Evolutionary conservation across 2,888 invertebrate species (phyloP).

Genomic region (Euzophera pinguis): DNA sequence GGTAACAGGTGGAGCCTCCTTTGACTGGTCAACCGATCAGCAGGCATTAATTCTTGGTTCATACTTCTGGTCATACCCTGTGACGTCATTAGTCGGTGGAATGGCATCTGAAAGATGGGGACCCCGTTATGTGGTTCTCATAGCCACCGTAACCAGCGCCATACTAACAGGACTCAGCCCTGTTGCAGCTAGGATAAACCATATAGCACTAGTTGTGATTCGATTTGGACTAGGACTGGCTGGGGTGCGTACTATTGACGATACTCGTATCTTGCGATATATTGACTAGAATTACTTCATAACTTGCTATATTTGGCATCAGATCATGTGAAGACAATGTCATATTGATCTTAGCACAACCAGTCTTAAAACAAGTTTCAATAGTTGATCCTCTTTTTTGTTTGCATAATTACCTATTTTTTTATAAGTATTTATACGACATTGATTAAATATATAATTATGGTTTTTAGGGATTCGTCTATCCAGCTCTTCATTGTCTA

Average conservation of each 20-base stretch:
- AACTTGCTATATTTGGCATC: conserved; percentile 1
- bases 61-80: conserved; percentile 85
- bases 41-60: conserved; percentile 83
- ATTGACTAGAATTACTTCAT: background rate
- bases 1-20: conserved; percentile 46
- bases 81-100: conserved; percentile 83
- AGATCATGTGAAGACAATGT: conserved; percentile 3
- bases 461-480: conserved; percentile 76
- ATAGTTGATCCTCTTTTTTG: background rate
- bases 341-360: background rate
- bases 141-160: conserved; percentile 70
- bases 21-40: conserved; percentile 80
- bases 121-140: conserved; percentile 79
- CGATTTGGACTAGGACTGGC: conserved; percentile 82
- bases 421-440: background rate
- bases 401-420: background rate
- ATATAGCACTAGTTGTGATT: conserved; percentile 74
- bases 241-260: conserved; percentile 72
- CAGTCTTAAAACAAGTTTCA: background rate
- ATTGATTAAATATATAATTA: background rate
- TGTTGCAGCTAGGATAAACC: conserved; percentile 77
- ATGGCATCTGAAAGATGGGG: conserved; percentile 84
- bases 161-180: conserved; percentile 81
- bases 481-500: conserved; percentile 82
- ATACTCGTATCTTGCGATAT: too few relatives aligned